phyloP scores from a whole-genome alignment of 2,888 invertebrate species.

The Willowsia nigromaculata region DNA sequence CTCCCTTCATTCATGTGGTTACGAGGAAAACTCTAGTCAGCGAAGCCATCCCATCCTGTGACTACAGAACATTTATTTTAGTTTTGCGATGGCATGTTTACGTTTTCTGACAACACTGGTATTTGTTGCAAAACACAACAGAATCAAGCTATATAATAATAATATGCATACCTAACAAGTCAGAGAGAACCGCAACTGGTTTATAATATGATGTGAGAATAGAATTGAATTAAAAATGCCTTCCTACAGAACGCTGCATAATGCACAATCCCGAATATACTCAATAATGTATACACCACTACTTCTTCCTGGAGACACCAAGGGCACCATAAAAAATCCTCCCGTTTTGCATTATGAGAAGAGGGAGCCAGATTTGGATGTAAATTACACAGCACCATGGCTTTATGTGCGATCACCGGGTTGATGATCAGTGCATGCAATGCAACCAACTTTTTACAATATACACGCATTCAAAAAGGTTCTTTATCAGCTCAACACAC shows the following conservation, averaged over 20 bases:
- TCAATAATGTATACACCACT: not conserved
- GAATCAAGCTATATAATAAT: not conserved
- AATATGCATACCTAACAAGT: not conserved
- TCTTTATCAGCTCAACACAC: conserved; percentile 12
- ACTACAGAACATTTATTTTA: not conserved
- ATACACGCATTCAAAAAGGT: not conserved
- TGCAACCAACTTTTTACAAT: not conserved
- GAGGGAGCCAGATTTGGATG: not conserved
- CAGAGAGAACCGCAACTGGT: not conserved
- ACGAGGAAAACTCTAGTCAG: not conserved
- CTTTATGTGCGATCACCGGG: not conserved
- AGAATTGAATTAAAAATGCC: not conserved
- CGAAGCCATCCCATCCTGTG: not conserved
- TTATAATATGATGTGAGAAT: not conserved
- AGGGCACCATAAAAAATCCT: conserved; percentile 18
- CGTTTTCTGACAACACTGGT: not conserved
- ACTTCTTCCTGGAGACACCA: conserved; percentile 1
- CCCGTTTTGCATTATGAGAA: not conserved
- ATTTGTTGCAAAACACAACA: conserved; percentile 17
- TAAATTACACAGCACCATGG: conserved; percentile 12
- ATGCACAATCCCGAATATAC: not conserved
- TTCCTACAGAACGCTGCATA: not conserved
- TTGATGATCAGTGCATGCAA: conserved; percentile 25
- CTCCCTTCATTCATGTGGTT: conserved; percentile 42
- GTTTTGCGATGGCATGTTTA: not conserved